Evolutionary conservation across 2,888 invertebrate genomes (phyloP).

Genomic region (Pollenia amentaria): DNA sequence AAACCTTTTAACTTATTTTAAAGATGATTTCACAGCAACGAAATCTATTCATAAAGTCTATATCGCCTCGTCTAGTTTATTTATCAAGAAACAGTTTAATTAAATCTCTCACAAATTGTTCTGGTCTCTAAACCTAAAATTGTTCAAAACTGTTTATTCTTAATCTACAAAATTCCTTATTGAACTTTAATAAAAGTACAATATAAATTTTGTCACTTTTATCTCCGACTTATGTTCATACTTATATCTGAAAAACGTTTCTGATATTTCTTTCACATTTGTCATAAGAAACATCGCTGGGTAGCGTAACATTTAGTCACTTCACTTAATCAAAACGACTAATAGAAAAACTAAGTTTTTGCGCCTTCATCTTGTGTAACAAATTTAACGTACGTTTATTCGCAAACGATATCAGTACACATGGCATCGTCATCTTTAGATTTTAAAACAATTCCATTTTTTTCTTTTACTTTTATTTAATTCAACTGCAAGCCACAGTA

Average conservation of each 20-base stretch:
- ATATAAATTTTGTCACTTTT: background rate
- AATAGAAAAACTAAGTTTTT: constrained; percentile 27
- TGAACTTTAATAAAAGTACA: too few species aligned
- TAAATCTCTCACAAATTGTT: too few species aligned
- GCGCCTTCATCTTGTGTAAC: constrained; percentile 24
- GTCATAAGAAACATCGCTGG: background rate
- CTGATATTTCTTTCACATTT: background rate
- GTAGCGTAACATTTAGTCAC: constrained; percentile 40
- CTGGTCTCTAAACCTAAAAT: too few species aligned
- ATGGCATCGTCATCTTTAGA: constrained; percentile 66
- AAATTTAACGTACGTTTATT: constrained; percentile 27
- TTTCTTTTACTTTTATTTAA: constrained; percentile 48
- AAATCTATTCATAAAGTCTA: too few species aligned
- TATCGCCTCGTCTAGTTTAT: too few species aligned
- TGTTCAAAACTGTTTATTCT: too few species aligned
- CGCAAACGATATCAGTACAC: constrained; percentile 40
- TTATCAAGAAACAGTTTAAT: too few species aligned
- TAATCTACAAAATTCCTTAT: too few species aligned
- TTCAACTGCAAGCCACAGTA: constrained; percentile 41
- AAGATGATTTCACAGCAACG: too few species aligned
- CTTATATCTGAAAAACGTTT: background rate
- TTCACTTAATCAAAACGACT: background rate
- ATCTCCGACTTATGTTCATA: background rate
- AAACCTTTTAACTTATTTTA: too few species aligned
- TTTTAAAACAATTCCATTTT: constrained; percentile 65